Evolutionary conservation across 2,113 vertebrate species (phyloP), one percentile per base, ranked within the genome.

Genomic region (Orthonyx spaldingii): DNA sequence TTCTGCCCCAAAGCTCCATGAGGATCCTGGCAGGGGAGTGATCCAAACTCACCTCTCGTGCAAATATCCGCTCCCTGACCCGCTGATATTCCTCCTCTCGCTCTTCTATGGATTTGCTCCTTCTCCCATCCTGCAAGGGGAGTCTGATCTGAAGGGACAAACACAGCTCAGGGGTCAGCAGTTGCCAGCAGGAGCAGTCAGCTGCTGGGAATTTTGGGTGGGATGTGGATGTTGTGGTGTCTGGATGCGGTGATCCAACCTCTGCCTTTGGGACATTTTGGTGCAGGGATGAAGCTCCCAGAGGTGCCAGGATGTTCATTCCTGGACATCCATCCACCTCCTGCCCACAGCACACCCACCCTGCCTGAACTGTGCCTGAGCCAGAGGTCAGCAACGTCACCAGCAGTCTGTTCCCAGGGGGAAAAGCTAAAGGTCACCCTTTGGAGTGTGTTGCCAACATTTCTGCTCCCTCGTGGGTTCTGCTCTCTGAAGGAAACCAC

Each of bases 81-180:
- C 99, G 98, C 97, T 99, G 99, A 97, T 99, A 99, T 92, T 99
- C 99, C 84, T 99, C 99, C 96, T 99, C 99, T 92, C 99, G 97
- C 98, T 99, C 99, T 97, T 99, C 99, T 96, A 99, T 99, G 87
- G 99, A 99, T 97, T 99, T 99, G 98, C 99, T 99, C 97, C 99
- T 99, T 87, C 99, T 98, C 94, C 99, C 99, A 95, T 99, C 99
- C 98, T 99, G 99, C 97, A 99, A 98, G 87, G 99, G 99, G 97
- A 99, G 99, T 94, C 99, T 99, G 95, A 99, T 99, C 99, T 99
- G 98, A 97, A 88, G 97, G 97, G 97, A 97, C 97, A 98, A 98
- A 97, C 96, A 98, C 97, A 98, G 94, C 96, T 97, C 96, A 98
- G 97, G 96, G 96, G 96, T 98, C 97, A 95, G 94, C 91, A 81